These are phyloP conservation scores for Bombyx mori DNA, from an alignment of 1,140 invertebrate species.

Conservation along the genomic window ASM3026992v2 NC_085115.1:7131501-7132000, in stretches of 20 bases:
- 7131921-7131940: conserved; percentile 35
- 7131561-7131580: too few species aligned
- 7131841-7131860: conserved; percentile 37
- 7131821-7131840: conserved; percentile 35
- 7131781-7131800: neutral
- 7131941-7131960: conserved; percentile 49
- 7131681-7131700: too few species aligned
- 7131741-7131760: neutral
- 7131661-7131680: too few species aligned
- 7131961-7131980: conserved; percentile 29
- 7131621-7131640: too few species aligned
- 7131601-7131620: too few species aligned
- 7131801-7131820: conserved; percentile 7
- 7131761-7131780: neutral
- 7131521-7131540: too few species aligned
- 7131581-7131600: too few species aligned
- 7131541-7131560: too few species aligned
- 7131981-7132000: conserved; percentile 2
- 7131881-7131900: conserved; percentile 48
- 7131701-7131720: too few species aligned
- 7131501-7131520: too few species aligned
- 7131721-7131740: too few species aligned
- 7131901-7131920: conserved; percentile 50
- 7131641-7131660: too few species aligned
- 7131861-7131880: conserved; percentile 30